Evolutionary conservation across 2,888 invertebrate genomes (phyloP).

Genomic region (Cyclophora albipunctata): DNA sequence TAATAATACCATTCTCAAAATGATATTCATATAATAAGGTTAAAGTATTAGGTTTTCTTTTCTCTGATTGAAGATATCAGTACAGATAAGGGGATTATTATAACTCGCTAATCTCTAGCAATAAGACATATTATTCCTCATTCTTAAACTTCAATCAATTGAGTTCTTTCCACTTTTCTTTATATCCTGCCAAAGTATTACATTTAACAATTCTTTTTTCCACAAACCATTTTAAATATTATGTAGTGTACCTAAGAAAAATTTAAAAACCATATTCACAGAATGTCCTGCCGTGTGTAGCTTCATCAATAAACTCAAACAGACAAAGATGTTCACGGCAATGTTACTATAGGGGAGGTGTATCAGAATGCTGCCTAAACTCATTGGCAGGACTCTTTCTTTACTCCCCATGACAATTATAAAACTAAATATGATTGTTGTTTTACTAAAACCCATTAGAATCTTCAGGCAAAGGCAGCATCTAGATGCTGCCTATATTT

Average conservation of each 20-base stretch:
- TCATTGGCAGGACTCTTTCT: constrained; percentile 38
- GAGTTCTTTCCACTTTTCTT: not conserved
- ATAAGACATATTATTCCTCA: too few species aligned
- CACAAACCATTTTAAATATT: too few species aligned
- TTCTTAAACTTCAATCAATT: too few species aligned
- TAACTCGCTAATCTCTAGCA: too few species aligned
- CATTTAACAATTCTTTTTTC: too few species aligned
- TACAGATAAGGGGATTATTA: not conserved
- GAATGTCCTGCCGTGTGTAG: constrained; percentile 34
- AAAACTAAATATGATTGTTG: not conserved
- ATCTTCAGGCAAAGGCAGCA: too few species aligned
- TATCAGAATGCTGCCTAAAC: constrained; percentile 39
- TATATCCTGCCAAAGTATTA: too few species aligned
- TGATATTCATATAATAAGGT: too few species aligned
- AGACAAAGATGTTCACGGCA: constrained; percentile 32
- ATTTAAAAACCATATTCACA: not conserved
- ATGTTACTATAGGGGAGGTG: constrained; percentile 38
- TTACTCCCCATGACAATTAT: constrained; percentile 36
- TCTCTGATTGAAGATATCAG: constrained; percentile 6
- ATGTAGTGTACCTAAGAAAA: not conserved
- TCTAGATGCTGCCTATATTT: too few species aligned
- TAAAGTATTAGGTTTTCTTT: too few species aligned
- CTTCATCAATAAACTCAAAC: constrained; percentile 23
- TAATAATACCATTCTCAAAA: too few species aligned
- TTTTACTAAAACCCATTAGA: too few species aligned